Evolutionary conservation across 2,888 invertebrate genomes (phyloP).

Genomic region (Stenotaenia linearis): DNA sequence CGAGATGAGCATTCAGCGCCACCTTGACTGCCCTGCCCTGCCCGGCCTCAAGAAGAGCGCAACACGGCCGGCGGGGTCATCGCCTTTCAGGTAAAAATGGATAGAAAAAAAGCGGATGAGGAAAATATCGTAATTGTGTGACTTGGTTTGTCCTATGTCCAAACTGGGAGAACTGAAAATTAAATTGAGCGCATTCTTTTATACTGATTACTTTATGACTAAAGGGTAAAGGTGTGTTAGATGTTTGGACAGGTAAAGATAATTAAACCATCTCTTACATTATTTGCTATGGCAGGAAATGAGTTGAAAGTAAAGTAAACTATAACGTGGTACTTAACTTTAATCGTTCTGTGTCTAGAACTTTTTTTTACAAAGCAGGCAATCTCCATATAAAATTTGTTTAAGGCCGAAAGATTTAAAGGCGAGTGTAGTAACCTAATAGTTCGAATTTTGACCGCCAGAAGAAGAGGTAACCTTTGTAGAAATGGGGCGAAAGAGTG

Average conservation of each 20-base stretch:
- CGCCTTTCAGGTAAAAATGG: background rate
- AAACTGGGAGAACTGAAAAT: background rate
- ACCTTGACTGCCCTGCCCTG: background rate
- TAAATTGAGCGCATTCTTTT: background rate
- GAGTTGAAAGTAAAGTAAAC: background rate
- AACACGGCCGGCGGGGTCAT: background rate
- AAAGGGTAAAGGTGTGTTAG: background rate
- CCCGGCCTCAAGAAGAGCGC: background rate
- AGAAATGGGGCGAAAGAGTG: background rate
- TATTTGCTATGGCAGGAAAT: background rate
- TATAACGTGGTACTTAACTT: background rate
- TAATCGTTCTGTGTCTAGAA: background rate
- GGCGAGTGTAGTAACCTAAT: background rate
- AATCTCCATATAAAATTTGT: too few relatives aligned
- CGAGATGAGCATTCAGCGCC: background rate
- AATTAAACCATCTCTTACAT: background rate
- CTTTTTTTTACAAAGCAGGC: too few relatives aligned
- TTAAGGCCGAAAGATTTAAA: background rate
- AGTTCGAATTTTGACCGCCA: background rate
- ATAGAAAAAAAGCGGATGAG: background rate
- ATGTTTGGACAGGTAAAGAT: background rate
- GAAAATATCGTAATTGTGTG: background rate
- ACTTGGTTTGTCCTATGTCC: background rate
- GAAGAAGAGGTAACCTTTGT: background rate
- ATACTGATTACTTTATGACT: background rate